A percentile compares a stretch with the other conserved stretches of the same genome.
Conservation (phyloP, 2,797 vertebrate genomes). For the Geotrypetes seraphini region DNA sequence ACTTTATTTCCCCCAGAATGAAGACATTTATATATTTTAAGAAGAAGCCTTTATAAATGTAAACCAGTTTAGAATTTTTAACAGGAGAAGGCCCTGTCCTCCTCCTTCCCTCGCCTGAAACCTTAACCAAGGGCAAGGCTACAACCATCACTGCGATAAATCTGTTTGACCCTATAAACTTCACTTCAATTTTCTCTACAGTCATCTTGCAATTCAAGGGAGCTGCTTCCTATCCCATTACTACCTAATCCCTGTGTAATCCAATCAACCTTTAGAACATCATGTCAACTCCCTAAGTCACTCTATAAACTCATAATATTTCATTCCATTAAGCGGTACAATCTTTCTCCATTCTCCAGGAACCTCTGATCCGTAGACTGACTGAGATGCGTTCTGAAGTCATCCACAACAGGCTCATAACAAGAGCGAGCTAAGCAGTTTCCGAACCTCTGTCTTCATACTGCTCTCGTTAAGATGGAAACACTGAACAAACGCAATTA, state of each 20-base stretch:
- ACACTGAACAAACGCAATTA: too few relatives aligned
- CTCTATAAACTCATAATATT: slow-evolving; percentile 20
- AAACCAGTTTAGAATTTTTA: too few relatives aligned
- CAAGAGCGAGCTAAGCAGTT: fast-evolving
- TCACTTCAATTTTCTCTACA: slow-evolving; percentile 20
- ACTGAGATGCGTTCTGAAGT: slow-evolving; percentile 2
- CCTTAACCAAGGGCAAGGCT: not conserved
- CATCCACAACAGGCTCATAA: not conserved
- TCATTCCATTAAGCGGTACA: slow-evolving; percentile 2
- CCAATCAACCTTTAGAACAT: slow-evolving; percentile 37
- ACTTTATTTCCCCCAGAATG: too few relatives aligned
- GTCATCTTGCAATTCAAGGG: slow-evolving; percentile 25
- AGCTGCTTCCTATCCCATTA: slow-evolving; percentile 45
- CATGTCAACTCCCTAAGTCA: slow-evolving; percentile 34
- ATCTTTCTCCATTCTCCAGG: not conserved
- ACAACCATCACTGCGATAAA: not conserved
- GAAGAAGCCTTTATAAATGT: too few relatives aligned
- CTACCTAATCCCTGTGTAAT: slow-evolving; percentile 43
- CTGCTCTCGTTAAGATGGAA: fast-evolving
- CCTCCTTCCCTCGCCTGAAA: fast-evolving
- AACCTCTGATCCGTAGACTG: not conserved
- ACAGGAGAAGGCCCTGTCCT: too few relatives aligned
- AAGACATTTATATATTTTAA: too few relatives aligned
- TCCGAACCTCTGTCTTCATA: not conserved
- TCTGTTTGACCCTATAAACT: slow-evolving; percentile 15